Percentiles rank a stretch among this genome's conserved stretches.
Conservation (phyloP, 2,888 invertebrate genomes). For the Drosophila bunnanda region DNA sequence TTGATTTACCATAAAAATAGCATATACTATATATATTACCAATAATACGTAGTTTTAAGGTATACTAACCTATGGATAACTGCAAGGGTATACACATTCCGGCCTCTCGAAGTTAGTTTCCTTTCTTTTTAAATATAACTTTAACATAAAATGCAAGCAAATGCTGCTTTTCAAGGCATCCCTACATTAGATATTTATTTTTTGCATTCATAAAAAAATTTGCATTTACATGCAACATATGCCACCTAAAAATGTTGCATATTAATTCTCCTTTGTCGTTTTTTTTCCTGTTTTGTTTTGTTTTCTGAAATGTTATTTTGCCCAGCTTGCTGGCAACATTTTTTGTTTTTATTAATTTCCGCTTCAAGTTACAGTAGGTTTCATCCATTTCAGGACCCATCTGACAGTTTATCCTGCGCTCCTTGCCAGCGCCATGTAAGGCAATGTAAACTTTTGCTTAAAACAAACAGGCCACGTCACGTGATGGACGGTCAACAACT, state of each 20-base stretch:
- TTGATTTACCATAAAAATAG: too few relatives aligned
- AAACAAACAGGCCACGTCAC: constrained; percentile 66
- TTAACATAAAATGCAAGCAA: not conserved
- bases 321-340: constrained; percentile 44
- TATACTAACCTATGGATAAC: too few relatives aligned
- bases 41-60: too few relatives aligned
- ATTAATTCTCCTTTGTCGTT: constrained; percentile 58
- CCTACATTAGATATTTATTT: constrained; percentile 1
- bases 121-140: too few relatives aligned
- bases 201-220: constrained; percentile 43
- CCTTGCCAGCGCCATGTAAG: constrained; percentile 19
- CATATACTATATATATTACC: too few relatives aligned
- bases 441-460: constrained; percentile 67
- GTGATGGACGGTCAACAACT: constrained; percentile 72
- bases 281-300: constrained; percentile 10
- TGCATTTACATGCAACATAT: constrained; percentile 65
- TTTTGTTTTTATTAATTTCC: constrained; percentile 72
- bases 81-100: too few relatives aligned
- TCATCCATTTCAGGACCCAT: constrained; percentile 11
- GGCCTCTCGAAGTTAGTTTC: too few relatives aligned
- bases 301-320: constrained; percentile 19
- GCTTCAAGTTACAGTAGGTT: constrained; percentile 55
- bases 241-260: constrained; percentile 69
- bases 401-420: constrained; percentile 13
- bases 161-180: not conserved